Conservation (phyloP, 2,113 vertebrate genomes). For the Pterophyllum scalare region DNA sequence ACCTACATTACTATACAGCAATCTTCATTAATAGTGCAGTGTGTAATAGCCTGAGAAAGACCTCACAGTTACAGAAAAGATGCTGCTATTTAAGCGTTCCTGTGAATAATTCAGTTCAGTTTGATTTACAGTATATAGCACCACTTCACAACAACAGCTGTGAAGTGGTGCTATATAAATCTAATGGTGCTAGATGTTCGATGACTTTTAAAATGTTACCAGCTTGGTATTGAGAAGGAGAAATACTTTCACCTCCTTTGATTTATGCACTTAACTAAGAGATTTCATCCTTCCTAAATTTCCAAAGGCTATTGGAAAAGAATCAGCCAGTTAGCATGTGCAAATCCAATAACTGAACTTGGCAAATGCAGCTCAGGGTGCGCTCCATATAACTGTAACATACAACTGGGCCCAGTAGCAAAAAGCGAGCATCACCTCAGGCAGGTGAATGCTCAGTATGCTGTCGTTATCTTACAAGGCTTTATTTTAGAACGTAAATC, state of each 20-base stretch:
- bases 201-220: background rate
- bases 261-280: background rate
- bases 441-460: background rate
- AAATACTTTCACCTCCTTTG: background rate
- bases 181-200: background rate
- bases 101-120: background rate
- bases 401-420: fast-evolving
- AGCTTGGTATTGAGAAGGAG: background rate
- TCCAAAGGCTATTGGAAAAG: background rate
- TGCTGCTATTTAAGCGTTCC: background rate
- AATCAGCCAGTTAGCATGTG: background rate
- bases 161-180: slow-evolving; percentile 2
- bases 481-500: background rate
- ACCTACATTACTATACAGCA: background rate
- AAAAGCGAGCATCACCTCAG: too few relatives aligned
- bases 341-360: background rate
- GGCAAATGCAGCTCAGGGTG: background rate
- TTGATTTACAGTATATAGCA: too few relatives aligned
- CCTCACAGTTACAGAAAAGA: background rate
- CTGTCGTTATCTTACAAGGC: background rate
- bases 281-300: background rate
- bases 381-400: fast-evolving
- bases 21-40: background rate
- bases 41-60: background rate
- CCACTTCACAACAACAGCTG: background rate